These are phyloP conservation scores for Sturmia bella DNA, from an alignment of 2,888 invertebrate species.

Conservation along the genomic window DNA sequence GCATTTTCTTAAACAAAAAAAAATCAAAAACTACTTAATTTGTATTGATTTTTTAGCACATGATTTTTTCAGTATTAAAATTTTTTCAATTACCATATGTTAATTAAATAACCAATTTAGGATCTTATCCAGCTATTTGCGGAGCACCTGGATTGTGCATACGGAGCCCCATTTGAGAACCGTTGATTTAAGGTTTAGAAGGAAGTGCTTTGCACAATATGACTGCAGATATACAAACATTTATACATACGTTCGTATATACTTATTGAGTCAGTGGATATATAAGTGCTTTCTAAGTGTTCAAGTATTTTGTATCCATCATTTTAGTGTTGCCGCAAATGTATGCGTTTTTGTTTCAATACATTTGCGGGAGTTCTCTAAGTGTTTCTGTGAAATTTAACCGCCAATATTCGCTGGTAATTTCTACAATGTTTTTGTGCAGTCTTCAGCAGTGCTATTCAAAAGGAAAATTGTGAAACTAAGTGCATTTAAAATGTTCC, in stretches of 20 bases:
- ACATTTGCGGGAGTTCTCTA: background rate
- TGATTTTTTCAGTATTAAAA: no score
- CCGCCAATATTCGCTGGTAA: slow-evolving; percentile 26
- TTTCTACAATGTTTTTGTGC: background rate
- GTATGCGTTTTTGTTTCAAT: slow-evolving; percentile 9
- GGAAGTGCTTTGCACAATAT: slow-evolving; percentile 42
- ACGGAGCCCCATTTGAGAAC: no score
- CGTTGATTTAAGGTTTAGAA: slow-evolving; percentile 18
- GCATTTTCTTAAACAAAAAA: no score
- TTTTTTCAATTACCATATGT: no score
- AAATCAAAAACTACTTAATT: no score
- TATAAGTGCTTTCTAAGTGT: slow-evolving; percentile 62
- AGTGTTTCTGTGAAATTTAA: slow-evolving; percentile 35
- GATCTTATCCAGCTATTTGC: no score
- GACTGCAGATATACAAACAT: slow-evolving; percentile 12
- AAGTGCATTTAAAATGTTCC: slow-evolving; percentile 50
- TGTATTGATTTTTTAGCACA: no score
- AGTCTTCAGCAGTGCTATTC: background rate
- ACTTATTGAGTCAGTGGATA: slow-evolving; percentile 32
- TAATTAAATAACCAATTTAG: no score
- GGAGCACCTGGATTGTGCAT: no score
- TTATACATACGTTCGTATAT: no score
- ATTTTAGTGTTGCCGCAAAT: slow-evolving; percentile 11
- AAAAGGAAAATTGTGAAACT: slow-evolving; percentile 20
- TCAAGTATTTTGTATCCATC: slow-evolving; percentile 39